phyloP scores from a whole-genome alignment of 2,113 vertebrate species.

The Hystrix brachyura region DNA sequence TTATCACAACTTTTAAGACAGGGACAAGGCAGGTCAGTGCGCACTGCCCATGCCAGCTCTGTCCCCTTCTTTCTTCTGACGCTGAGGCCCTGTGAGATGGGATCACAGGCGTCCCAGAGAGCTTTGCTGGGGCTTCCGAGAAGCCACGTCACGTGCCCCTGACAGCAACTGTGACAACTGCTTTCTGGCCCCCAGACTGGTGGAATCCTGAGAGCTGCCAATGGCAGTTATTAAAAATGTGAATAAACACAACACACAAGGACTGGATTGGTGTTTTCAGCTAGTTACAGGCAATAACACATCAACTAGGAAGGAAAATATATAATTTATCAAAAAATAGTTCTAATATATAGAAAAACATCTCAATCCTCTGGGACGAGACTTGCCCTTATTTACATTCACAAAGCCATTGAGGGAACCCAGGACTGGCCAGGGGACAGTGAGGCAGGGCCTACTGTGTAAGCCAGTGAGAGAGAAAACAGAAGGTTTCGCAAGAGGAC shows the following conservation, averaged over 20 bases:
- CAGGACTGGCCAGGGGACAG: neutral
- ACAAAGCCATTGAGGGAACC: constrained; percentile 61
- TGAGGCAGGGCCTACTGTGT: neutral
- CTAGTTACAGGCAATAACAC: constrained; percentile 62
- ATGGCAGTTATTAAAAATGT: neutral
- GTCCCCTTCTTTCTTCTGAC: neutral
- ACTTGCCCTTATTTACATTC: constrained; percentile 75
- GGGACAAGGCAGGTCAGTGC: neutral
- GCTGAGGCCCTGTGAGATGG: neutral
- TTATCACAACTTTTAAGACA: constrained; percentile 57
- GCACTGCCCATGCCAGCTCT: neutral
- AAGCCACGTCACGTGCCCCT: neutral
- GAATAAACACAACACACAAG: neutral
- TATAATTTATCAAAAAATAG: constrained; percentile 84
- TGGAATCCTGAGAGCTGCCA: neutral
- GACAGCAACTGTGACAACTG: neutral
- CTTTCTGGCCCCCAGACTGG: neutral
- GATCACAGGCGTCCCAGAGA: neutral
- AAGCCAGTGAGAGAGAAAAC: neutral
- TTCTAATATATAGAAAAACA: constrained; percentile 83
- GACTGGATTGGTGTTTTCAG: neutral
- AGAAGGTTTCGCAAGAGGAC: constrained; percentile 10
- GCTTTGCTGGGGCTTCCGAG: constrained; percentile 2
- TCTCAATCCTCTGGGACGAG: constrained; percentile 55
- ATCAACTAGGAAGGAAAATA: constrained; percentile 79